A percentile compares a stretch with the other conserved stretches of the same genome.
Conservation (phyloP, 1,140 invertebrate genomes). For the Rhopalosiphum maidis region DNA sequence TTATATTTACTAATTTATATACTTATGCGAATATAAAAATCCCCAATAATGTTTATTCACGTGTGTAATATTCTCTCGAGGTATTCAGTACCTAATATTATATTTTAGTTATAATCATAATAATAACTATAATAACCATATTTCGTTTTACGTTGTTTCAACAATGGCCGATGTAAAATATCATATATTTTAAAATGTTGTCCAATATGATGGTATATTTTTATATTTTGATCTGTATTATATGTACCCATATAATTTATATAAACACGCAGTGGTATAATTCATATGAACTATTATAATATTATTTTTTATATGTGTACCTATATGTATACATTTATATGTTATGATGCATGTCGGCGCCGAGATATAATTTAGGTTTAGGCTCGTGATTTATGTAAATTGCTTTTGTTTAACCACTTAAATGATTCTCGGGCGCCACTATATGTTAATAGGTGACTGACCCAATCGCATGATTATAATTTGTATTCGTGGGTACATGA, state of each 20-base stretch:
- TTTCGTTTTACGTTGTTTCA: background rate
- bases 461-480: conserved; percentile 15
- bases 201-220: background rate
- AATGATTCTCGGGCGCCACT: conserved; percentile 45
- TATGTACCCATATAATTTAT: background rate
- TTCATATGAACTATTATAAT: background rate
- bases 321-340: background rate
- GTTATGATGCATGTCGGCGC: background rate
- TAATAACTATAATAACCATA: background rate
- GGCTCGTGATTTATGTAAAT: conserved; percentile 33
- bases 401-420: conserved; percentile 14
- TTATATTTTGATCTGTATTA: background rate
- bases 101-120: background rate
- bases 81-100: background rate
- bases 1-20: background rate
- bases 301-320: background rate
- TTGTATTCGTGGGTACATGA: background rate
- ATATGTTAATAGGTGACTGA: conserved; percentile 26
- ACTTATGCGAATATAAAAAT: background rate
- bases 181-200: background rate
- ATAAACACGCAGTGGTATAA: background rate
- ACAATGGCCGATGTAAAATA: background rate
- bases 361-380: conserved; percentile 9
- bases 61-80: background rate
- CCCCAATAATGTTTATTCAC: background rate